phyloP scores from a whole-genome alignment of 2,113 vertebrate genomes.

The Bufo bufo region DNA sequence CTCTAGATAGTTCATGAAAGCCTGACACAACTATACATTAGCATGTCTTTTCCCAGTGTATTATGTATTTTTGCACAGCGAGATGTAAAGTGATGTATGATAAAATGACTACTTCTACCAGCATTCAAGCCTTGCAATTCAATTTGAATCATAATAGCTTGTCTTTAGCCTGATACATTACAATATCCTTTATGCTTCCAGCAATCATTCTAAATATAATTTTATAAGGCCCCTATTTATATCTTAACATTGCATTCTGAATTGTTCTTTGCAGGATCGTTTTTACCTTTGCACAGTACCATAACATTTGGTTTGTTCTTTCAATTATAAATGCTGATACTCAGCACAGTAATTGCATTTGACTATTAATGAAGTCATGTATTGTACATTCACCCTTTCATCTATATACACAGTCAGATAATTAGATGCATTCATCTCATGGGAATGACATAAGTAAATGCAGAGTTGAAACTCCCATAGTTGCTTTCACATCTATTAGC shows the following conservation, averaged over 20 bases:
- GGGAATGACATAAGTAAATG: neutral
- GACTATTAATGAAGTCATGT: neutral
- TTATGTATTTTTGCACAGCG: constrained; percentile 6
- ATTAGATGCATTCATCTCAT: neutral
- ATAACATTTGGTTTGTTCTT: neutral
- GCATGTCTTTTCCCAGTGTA: constrained; percentile 10
- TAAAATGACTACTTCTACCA: constrained; percentile 31
- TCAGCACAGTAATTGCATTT: neutral
- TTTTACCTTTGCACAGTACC: neutral
- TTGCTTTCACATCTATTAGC: no score
- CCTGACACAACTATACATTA: neutral
- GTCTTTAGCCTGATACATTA: constrained; percentile 36
- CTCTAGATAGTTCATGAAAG: neutral
- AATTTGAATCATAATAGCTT: constrained; percentile 35
- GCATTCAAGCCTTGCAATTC: constrained; percentile 37
- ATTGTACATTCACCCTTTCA: neutral
- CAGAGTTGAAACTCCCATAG: neutral
- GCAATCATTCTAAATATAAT: constrained; percentile 33
- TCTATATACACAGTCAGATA: neutral
- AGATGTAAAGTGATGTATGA: constrained; percentile 32
- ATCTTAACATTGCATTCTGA: neutral
- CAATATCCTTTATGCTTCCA: constrained; percentile 31
- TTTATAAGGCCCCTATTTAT: constrained; percentile 27
- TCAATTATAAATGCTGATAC: constrained; percentile 1
- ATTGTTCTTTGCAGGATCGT: neutral